Evolutionary conservation across 1,140 invertebrate species (phyloP).

Genomic region (Carcinoscorpius rotundicauda): DNA sequence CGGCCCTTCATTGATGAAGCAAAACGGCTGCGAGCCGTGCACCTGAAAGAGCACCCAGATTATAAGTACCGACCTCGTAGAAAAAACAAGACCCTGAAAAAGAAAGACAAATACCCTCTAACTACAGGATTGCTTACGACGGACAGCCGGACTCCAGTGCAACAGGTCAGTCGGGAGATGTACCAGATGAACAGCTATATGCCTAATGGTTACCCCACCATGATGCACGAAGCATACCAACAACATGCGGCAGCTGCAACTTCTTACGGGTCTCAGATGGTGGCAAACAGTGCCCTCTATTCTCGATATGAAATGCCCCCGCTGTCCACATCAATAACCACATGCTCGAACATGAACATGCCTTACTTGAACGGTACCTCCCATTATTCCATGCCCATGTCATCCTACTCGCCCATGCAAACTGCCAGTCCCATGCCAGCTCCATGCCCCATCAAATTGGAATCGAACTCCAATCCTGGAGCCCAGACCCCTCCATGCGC

Average conservation of each 20-base stretch:
- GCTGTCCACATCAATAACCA: slow-evolving; percentile 39
- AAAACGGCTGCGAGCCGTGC: slow-evolving; percentile 90
- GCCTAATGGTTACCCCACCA: slow-evolving; percentile 82
- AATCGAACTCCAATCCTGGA: slow-evolving; percentile 45
- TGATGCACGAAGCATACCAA: slow-evolving; percentile 50
- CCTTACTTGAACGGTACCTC: slow-evolving; percentile 66
- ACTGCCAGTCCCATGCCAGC: slow-evolving; percentile 51
- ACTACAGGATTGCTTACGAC: slow-evolving; percentile 39
- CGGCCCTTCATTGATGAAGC: slow-evolving; percentile 99
- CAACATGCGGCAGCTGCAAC: slow-evolving; percentile 48
- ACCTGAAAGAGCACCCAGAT: slow-evolving; percentile 99
- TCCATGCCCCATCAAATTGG: slow-evolving; percentile 51
- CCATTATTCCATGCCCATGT: slow-evolving; percentile 49
- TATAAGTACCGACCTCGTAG: slow-evolving; percentile 79
- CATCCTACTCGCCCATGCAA: slow-evolving; percentile 31
- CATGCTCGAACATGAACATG: slow-evolving; percentile 36
- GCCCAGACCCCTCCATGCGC: slow-evolving; percentile 34
- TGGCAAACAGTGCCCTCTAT: slow-evolving; percentile 17
- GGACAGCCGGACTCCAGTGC: slow-evolving; percentile 32
- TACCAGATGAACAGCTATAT: slow-evolving; percentile 95
- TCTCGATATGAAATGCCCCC: slow-evolving; percentile 26
- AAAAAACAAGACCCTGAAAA: slow-evolving; percentile 84
- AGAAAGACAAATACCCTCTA: slow-evolving; percentile 91
- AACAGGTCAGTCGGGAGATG: slow-evolving; percentile 39
- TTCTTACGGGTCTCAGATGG: slow-evolving; percentile 22